Evolutionary conservation across 2,888 invertebrate species (phyloP).

Genomic region (Eumacrocentrus americanus): DNA sequence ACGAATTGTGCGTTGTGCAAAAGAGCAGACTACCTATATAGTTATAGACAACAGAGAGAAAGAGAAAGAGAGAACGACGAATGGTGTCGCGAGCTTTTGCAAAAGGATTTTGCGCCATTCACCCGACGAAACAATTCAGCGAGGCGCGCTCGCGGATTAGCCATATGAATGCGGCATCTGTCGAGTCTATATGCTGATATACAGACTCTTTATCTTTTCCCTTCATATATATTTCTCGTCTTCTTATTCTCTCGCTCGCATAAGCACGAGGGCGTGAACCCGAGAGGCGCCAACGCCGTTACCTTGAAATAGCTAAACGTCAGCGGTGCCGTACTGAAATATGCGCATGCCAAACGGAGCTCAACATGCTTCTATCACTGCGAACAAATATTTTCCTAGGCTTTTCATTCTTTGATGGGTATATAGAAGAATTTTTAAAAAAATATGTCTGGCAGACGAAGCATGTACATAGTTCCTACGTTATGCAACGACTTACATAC

Average conservation of each 20-base stretch:
- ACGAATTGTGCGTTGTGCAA: slow-evolving; percentile 5
- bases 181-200: background rate
- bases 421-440: background rate
- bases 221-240: background rate
- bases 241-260: slow-evolving; percentile 16
- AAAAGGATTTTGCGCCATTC: slow-evolving; percentile 14
- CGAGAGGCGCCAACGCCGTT: slow-evolving; percentile 30
- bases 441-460: background rate
- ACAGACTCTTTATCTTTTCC: slow-evolving; percentile 1
- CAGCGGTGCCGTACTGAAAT: slow-evolving; percentile 12
- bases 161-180: background rate
- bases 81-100: background rate
- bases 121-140: slow-evolving; percentile 5
- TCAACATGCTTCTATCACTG: background rate
- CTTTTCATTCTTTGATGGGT: background rate
- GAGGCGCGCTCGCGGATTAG: background rate
- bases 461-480: background rate
- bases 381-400: background rate
- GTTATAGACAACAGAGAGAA: background rate
- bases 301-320: slow-evolving; percentile 44
- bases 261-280: slow-evolving; percentile 26
- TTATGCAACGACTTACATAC: slow-evolving; percentile 6
- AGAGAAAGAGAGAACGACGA: background rate
- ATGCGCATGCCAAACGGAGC: slow-evolving; percentile 15
- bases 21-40: background rate